These are phyloP conservation scores for Cheumatopsyche charites DNA, from an alignment of 1,140 invertebrate species.

Conservation along the genomic window DNA sequence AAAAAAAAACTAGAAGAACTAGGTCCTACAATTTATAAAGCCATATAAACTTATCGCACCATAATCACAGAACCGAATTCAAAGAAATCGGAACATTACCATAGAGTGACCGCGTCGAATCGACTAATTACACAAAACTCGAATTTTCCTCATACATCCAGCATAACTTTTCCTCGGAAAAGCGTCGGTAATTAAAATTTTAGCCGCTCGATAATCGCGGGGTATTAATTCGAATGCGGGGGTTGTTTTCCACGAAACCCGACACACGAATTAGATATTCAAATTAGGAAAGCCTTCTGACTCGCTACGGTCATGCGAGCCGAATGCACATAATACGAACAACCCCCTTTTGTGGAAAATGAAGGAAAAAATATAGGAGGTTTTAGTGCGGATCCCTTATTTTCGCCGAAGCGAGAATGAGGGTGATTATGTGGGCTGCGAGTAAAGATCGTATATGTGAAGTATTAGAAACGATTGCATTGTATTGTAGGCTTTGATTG, in stretches of 20 bases:
- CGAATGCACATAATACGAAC: conserved; percentile 23
- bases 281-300: conserved; percentile 36
- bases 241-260: conserved; percentile 44
- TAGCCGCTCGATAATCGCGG: conserved; percentile 37
- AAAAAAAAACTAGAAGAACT: too few species aligned
- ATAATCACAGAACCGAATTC: too few species aligned
- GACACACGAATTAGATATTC: conserved; percentile 46
- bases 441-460: too few species aligned
- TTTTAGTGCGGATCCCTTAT: background rate
- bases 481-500: too few species aligned
- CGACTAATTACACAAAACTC: background rate
- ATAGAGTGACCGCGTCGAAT: conserved; percentile 20
- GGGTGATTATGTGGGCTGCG: background rate
- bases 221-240: conserved; percentile 31
- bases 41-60: too few species aligned
- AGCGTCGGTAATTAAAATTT: conserved; percentile 42
- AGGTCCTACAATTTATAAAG: too few species aligned
- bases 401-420: background rate
- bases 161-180: background rate
- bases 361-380: background rate
- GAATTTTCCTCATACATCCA: background rate
- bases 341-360: background rate
- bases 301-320: conserved; percentile 23
- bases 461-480: too few species aligned
- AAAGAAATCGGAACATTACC: too few species aligned